Evolutionary conservation across 2,797 vertebrate genomes (phyloP).

Genomic region (Buphagus erythrorhynchus): DNA sequence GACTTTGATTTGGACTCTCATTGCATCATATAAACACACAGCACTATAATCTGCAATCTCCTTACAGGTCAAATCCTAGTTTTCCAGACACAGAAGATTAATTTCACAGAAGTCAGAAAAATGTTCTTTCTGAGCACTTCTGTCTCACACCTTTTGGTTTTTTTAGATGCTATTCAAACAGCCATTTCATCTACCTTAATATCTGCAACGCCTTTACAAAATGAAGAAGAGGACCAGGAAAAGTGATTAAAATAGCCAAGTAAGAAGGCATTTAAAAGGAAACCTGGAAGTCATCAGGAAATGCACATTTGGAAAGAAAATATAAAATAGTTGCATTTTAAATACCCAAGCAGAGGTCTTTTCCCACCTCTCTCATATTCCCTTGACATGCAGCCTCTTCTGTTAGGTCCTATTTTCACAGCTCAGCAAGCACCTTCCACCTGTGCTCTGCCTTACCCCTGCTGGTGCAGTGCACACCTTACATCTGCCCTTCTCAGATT

Average conservation of each 20-base stretch:
- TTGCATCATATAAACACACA: neutral
- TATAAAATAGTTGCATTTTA: neutral
- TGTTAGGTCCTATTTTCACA: neutral
- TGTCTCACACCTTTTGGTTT: neutral
- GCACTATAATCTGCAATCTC: neutral
- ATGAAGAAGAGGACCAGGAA: neutral
- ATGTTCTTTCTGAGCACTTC: neutral
- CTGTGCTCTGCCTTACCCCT: neutral
- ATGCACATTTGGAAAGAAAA: neutral
- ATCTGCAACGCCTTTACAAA: neutral
- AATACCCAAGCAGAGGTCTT: neutral
- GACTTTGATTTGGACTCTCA: neutral
- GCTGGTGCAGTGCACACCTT: neutral
- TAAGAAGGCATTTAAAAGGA: neutral
- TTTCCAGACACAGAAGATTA: neutral
- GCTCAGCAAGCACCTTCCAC: neutral
- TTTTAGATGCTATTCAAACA: neutral
- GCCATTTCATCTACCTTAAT: neutral
- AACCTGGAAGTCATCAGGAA: neutral
- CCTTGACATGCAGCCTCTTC: neutral
- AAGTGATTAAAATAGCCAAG: neutral
- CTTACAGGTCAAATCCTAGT: neutral
- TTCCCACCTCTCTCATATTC: neutral
- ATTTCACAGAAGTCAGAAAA: neutral
- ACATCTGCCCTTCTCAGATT: neutral